Conservation (phyloP, 2,888 invertebrate species). For the Orthosia gothica region DNA sequence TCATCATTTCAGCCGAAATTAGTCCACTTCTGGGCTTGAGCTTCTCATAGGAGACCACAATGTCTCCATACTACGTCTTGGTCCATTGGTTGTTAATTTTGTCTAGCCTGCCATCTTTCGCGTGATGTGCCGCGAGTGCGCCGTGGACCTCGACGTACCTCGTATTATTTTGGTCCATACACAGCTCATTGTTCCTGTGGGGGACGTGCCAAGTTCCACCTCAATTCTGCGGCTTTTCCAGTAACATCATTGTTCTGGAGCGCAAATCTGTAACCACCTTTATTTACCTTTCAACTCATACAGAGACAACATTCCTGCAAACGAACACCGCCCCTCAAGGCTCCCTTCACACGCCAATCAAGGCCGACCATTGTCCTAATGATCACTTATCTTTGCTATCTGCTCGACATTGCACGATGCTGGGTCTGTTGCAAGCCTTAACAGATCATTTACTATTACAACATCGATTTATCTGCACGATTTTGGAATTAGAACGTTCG, state of each 20-base stretch:
- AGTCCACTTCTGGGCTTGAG: not conserved
- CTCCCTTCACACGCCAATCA: conserved; percentile 67
- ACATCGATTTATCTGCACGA: conserved; percentile 52
- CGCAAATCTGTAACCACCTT: not conserved
- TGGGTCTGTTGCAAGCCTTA: conserved; percentile 49
- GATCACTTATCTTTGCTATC: conserved; percentile 60
- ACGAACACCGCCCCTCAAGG: conserved; percentile 53
- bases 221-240: no score
- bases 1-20: not conserved
- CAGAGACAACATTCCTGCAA: conserved; percentile 52
- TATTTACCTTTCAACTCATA: conserved; percentile 52
- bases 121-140: no score
- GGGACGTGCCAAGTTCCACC: no score
- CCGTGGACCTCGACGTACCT: no score
- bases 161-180: no score
- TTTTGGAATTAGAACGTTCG: conserved; percentile 27
- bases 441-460: conserved; percentile 43
- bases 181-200: no score
- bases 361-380: conserved; percentile 69
- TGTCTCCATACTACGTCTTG: no score
- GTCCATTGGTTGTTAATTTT: no score
- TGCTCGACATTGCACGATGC: conserved; percentile 58
- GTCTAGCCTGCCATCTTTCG: no score
- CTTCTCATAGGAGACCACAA: no score
- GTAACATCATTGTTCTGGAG: no score